A percentile compares a stretch with the other conserved stretches of the same genome.
Conservation (phyloP, 2,888 invertebrate species). For the Cyaniris semiargus region DNA sequence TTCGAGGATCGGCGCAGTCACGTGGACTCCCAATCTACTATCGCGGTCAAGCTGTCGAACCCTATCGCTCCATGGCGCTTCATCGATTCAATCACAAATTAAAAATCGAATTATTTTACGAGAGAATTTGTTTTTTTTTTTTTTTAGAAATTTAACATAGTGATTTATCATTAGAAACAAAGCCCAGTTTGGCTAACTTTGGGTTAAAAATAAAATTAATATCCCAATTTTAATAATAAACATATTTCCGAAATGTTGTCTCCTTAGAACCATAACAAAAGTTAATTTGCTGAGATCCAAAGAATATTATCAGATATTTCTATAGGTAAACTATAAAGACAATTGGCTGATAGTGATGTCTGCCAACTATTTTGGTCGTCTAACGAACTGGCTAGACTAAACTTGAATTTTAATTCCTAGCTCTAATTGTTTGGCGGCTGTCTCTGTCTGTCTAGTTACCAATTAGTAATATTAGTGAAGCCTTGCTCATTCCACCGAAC, state of each 20-base stretch:
- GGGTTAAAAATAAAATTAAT: no score
- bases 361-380: neutral
- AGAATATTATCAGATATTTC: neutral
- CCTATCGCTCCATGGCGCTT: slow-evolving; percentile 1
- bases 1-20: slow-evolving; percentile 31
- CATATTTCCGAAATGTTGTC: no score
- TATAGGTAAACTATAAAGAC: neutral
- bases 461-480: slow-evolving; percentile 19
- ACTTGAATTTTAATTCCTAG: neutral
- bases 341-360: neutral
- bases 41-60: slow-evolving; percentile 20
- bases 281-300: no score
- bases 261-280: no score
- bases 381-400: slow-evolving; percentile 15
- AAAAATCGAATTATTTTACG: no score
- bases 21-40: slow-evolving; percentile 17
- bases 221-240: no score
- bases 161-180: no score
- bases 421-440: slow-evolving; percentile 15
- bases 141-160: no score
- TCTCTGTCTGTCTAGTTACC: neutral
- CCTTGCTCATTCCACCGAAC: neutral
- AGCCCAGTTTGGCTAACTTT: no score
- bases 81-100: neutral
- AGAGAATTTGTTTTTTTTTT: no score